phyloP scores from a whole-genome alignment of 1,140 invertebrate genomes.

The Plectrocnemia conspersa region DNA sequence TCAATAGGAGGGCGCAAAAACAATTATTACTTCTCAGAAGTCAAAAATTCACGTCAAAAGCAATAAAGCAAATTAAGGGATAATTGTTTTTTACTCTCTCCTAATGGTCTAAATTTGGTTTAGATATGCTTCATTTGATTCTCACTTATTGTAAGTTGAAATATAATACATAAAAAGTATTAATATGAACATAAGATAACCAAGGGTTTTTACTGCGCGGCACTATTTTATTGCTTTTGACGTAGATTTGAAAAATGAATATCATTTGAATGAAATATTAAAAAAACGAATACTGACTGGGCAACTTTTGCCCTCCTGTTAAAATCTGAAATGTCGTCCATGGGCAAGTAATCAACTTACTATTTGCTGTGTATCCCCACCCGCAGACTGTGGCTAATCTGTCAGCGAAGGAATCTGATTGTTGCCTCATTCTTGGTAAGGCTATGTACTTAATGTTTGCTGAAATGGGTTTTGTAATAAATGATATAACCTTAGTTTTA shows the following conservation, averaged over 20 bases:
- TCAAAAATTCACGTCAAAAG: no score
- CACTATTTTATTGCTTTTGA: no score
- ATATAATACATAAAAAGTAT: no score
- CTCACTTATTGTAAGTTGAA: no score
- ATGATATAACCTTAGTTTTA: not conserved
- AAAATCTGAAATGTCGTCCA: not conserved
- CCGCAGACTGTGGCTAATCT: conserved; percentile 30
- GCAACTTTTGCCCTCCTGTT: not conserved
- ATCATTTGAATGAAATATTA: not conserved
- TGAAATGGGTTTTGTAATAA: conserved; percentile 10
- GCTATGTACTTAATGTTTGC: conserved; percentile 19
- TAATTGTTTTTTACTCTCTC: no score
- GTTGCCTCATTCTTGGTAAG: conserved; percentile 4
- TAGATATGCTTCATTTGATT: no score
- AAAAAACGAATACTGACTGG: not conserved
- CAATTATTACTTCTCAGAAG: no score
- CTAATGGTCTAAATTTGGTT: no score
- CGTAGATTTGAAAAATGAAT: not conserved
- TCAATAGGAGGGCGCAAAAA: no score
- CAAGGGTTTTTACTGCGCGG: no score
- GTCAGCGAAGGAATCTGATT: conserved; percentile 8
- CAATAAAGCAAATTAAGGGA: no score
- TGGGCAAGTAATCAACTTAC: conserved; percentile 16
- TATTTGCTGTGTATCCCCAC: conserved; percentile 33
- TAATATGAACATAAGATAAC: no score